phyloP scores from a whole-genome alignment of 2,113 vertebrate genomes.

The Dicentrarchus labrax region DNA sequence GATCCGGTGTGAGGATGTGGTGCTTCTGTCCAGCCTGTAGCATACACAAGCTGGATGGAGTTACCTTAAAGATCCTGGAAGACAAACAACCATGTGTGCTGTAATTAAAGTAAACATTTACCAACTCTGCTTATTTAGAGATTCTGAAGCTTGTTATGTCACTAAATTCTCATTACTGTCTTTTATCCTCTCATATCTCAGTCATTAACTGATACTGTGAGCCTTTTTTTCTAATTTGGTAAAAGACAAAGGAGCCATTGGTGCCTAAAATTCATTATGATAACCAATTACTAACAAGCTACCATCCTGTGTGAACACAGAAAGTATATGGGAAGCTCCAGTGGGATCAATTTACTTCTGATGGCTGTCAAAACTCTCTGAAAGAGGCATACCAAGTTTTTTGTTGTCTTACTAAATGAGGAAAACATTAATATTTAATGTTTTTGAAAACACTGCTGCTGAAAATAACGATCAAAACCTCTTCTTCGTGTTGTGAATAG shows the following conservation, averaged over 20 bases:
- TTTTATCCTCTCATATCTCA: neutral
- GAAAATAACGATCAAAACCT: conserved; percentile 44
- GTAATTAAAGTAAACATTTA: conserved; percentile 58
- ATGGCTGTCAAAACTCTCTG: conserved; percentile 53
- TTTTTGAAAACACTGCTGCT: conserved; percentile 23
- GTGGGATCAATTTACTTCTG: conserved; percentile 52
- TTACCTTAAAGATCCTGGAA: conserved; percentile 42
- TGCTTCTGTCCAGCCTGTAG: conserved; percentile 22
- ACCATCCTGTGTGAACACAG: conserved; percentile 17
- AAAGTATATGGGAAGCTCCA: conserved; percentile 28
- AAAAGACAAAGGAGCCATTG: conserved; percentile 4
- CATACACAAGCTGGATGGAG: conserved; percentile 23
- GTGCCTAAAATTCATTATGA: conserved; percentile 29
- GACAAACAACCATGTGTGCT: conserved; percentile 47
- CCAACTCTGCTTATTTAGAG: conserved; percentile 42
- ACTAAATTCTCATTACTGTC: conserved; percentile 5
- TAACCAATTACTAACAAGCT: conserved; percentile 39
- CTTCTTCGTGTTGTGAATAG: neutral
- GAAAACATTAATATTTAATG: conserved; percentile 56
- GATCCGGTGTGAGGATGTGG: conserved; percentile 13
- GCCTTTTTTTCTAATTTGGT: conserved; percentile 12
- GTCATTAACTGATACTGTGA: neutral
- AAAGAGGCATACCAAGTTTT: conserved; percentile 22
- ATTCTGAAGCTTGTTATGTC: conserved; percentile 18
- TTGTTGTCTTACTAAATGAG: conserved; percentile 46